phyloP scores from a whole-genome alignment of 1,140 invertebrate species.

The Sycophaga agraensis region DNA sequence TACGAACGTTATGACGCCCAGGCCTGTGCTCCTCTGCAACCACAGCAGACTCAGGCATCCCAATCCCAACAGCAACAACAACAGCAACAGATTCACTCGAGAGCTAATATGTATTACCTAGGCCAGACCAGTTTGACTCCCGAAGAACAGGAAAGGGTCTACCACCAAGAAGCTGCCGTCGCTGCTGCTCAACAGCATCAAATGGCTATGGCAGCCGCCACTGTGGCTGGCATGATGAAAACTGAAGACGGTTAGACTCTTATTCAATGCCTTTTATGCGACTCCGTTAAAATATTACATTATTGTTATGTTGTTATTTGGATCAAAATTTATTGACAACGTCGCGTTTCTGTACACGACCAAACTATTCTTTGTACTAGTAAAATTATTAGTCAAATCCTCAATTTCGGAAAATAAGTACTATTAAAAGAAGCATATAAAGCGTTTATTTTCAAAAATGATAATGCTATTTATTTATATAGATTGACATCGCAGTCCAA shows the following conservation, averaged over 20 bases:
- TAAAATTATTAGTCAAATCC: too few relatives aligned
- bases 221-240: constrained; percentile 63
- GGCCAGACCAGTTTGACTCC: constrained; percentile 55
- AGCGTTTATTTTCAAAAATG: constrained; percentile 4
- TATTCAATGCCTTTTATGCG: too few relatives aligned
- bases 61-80: constrained; percentile 62
- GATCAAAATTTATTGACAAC: too few relatives aligned
- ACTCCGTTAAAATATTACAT: too few relatives aligned
- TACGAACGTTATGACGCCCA: constrained; percentile 73
- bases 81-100: constrained; percentile 51
- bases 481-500: too few relatives aligned
- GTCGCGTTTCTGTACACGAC: too few relatives aligned
- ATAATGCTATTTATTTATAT: too few relatives aligned
- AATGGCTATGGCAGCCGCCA: constrained; percentile 60
- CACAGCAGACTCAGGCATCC: constrained; percentile 62
- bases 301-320: too few relatives aligned
- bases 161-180: constrained; percentile 62
- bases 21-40: constrained; percentile 62
- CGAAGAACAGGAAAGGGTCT: constrained; percentile 63
- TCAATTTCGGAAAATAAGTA: too few relatives aligned
- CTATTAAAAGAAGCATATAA: too few relatives aligned
- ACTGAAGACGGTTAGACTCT: constrained; percentile 62
- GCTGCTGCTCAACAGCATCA: constrained; percentile 64
- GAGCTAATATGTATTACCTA: constrained; percentile 62
- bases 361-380: too few relatives aligned